Conservation (phyloP, 2,797 vertebrate genomes). For the Sphenopsis melanotis region DNA sequence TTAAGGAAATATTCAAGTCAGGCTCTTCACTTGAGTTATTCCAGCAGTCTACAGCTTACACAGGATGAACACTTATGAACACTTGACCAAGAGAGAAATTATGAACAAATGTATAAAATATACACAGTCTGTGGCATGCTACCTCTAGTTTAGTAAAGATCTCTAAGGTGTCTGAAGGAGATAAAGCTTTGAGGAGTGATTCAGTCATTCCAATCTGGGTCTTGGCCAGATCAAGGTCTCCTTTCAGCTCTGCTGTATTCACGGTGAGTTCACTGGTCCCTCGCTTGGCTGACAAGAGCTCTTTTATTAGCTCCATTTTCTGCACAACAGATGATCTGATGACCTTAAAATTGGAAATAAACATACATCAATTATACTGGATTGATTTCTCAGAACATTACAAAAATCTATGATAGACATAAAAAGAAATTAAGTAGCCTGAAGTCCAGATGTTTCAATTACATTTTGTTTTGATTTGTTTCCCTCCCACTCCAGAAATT, state of each 20-base stretch:
- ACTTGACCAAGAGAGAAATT: neutral
- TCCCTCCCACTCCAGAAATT: neutral
- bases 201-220: conserved; percentile 78
- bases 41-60: neutral
- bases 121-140: neutral
- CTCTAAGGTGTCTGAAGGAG: conserved; percentile 76
- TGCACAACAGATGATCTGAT: conserved; percentile 76
- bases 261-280: neutral
- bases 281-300: conserved; percentile 13
- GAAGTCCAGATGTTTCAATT: neutral
- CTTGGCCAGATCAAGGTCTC: conserved; percentile 77
- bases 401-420: neutral
- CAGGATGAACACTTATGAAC: neutral
- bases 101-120: neutral
- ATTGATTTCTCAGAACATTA: neutral
- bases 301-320: conserved; percentile 71
- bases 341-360: conserved; percentile 70
- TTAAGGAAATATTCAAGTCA: neutral
- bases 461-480: neutral
- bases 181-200: conserved; percentile 75
- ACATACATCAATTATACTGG: neutral
- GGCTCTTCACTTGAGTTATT: neutral
- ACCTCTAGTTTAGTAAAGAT: conserved; percentile 81
- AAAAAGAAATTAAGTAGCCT: neutral
- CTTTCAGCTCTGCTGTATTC: conserved; percentile 72